Evolutionary conservation across 1,140 invertebrate species (phyloP).

Genomic region (Camponotus floridanus): DNA sequence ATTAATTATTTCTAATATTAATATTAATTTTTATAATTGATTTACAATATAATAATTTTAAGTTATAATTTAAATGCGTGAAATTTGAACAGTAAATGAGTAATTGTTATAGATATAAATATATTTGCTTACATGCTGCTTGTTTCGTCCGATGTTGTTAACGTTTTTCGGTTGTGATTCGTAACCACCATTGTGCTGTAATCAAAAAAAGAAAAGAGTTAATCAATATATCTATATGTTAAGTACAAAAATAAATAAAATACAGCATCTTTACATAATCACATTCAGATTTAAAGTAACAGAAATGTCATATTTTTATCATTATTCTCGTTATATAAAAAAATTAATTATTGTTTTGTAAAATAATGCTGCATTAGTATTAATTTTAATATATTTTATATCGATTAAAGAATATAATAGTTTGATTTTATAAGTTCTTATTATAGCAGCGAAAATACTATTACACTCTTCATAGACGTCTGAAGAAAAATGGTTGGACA

Average conservation of each 20-base stretch:
- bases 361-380: not conserved
- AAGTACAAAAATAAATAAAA: not conserved
- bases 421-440: slow-evolving; percentile 37
- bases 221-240: slow-evolving; percentile 34
- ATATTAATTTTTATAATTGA: not conserved
- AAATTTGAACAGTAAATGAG: not conserved
- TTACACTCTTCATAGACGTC: slow-evolving; percentile 35
- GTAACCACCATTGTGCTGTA: slow-evolving; percentile 85
- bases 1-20: not conserved
- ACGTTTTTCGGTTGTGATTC: slow-evolving; percentile 81
- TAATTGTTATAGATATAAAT: not conserved
- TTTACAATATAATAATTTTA: not conserved
- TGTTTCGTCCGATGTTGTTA: slow-evolving; percentile 76
- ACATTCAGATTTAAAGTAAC: slow-evolving; percentile 6
- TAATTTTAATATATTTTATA: not conserved
- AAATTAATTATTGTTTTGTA: not conserved
- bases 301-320: not conserved
- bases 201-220: slow-evolving; percentile 70
- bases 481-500: slow-evolving; percentile 30
- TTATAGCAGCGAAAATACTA: slow-evolving; percentile 10
- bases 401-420: not conserved
- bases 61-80: not conserved
- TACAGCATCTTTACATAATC: not conserved
- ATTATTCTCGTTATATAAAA: not conserved
- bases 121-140: slow-evolving; percentile 70